These are phyloP conservation scores for Odontesthes bonariensis DNA, from an alignment of 2,113 vertebrate genomes.

Conservation along the genomic window DNA sequence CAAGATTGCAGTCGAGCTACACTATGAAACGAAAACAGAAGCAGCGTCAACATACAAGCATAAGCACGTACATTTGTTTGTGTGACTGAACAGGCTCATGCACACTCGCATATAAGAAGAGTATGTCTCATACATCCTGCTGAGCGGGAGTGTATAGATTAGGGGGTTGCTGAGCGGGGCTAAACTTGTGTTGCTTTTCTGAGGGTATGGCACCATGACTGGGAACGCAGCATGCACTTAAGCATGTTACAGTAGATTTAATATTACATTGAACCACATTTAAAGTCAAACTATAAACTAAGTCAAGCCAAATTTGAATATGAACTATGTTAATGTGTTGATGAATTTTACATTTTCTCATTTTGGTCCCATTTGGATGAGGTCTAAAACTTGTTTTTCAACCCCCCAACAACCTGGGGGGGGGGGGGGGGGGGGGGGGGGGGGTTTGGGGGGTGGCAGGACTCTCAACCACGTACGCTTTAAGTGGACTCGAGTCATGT, in stretches of 20 bases:
- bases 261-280: conserved; percentile 41
- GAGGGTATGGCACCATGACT: conserved; percentile 57
- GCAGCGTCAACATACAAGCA: conserved; percentile 15
- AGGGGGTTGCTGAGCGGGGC: conserved; percentile 45
- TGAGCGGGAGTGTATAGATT: conserved; percentile 46
- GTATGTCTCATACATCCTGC: conserved; percentile 43
- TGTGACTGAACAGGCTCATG: conserved; percentile 14
- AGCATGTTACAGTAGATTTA: conserved; percentile 30
- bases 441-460: too few relatives aligned
- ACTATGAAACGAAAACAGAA: conserved; percentile 34
- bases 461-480: not conserved
- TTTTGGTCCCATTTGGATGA: too few relatives aligned
- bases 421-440: too few relatives aligned
- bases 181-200: conserved; percentile 58
- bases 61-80: conserved; percentile 15
- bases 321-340: conserved; percentile 18
- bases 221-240: conserved; percentile 56
- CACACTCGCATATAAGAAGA: conserved; percentile 12
- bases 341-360: not conserved
- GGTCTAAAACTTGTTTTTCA: too few relatives aligned
- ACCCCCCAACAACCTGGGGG: too few relatives aligned
- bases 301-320: conserved; percentile 17
- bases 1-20: conserved; percentile 44
- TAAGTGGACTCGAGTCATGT: not conserved
- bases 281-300: conserved; percentile 47